phyloP scores from a whole-genome alignment of 1,140 invertebrate species.

The Akabosia matsudoensis region DNA sequence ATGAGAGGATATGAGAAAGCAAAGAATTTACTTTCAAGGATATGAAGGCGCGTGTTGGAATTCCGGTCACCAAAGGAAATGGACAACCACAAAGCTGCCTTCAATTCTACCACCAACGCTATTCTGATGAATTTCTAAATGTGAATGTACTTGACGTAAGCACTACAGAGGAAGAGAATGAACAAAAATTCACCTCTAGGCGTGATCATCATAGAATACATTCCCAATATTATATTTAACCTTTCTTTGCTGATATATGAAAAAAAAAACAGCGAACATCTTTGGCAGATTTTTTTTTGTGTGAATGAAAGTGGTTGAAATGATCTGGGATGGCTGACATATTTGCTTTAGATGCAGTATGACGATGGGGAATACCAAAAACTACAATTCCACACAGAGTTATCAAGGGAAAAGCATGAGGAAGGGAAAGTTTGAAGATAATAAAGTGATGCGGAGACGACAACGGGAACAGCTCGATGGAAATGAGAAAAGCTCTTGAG shows the following conservation, averaged over 20 bases:
- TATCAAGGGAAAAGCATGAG: neutral
- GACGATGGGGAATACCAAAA: neutral
- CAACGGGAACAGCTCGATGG: conserved; percentile 6
- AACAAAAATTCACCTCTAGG: too few relatives aligned
- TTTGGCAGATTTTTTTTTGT: neutral
- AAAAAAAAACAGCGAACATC: neutral
- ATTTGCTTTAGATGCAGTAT: neutral
- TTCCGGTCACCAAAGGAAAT: conserved; percentile 29
- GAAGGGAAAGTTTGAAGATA: neutral
- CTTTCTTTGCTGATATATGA: neutral
- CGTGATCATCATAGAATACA: too few relatives aligned
- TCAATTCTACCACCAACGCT: neutral
- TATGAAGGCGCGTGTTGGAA: conserved; percentile 35
- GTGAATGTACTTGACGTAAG: neutral
- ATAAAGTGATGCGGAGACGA: conserved; percentile 15
- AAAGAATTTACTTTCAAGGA: conserved; percentile 31
- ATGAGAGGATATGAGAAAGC: neutral
- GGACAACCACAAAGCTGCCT: conserved; percentile 14
- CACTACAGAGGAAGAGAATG: too few relatives aligned
- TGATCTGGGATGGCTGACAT: neutral
- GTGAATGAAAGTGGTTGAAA: neutral
- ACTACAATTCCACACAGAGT: neutral
- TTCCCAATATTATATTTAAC: too few relatives aligned
- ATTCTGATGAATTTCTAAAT: neutral
- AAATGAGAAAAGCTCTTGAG: conserved; percentile 21